Evolutionary conservation across 1,140 invertebrate genomes (phyloP), one percentile per base, ranked within the genome.

Genomic region (Bombus confusus): DNA sequence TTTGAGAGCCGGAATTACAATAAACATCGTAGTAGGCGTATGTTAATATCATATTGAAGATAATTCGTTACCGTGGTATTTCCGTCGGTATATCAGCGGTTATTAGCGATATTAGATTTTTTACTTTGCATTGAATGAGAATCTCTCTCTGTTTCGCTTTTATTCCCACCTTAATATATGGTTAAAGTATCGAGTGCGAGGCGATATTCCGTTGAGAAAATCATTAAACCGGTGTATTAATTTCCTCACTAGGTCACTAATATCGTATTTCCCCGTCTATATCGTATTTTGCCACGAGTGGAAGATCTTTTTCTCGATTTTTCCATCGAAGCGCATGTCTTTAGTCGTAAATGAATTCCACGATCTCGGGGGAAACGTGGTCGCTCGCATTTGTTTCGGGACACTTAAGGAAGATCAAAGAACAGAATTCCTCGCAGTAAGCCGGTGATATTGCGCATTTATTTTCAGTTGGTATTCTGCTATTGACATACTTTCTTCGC

Each of bases 321-420:
- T n/a, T 34, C 43, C 52, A 31, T 37, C 8, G 34, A 22, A 52
- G 18, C 41, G 25, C 31, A 1, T 31, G 73, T 34, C 25, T 78
- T 78, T 18, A 28, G 31, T 43, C n/a, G 34, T 73, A 82, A 82
- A 73, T 57, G 8, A 73, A 62, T 62, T 43, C 57, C 64, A 82
- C 57, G 39, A 72, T 82, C 59, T 37, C 52, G 22, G 37, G 34
- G n/a, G 31, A 15, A 59, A 59, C 25, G 62, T 25, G 25, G 18
- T 31, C 62, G 28, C 66, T 64, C 31, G 34, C 59, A 28, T 64
- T 78, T n/a, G 43, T 75, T 25, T 41, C 59, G n/a, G 47, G 47
- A n/a, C n/a, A 13, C 10, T 57, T 52, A 52, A 52, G 47, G 0
- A 52, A 52, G 37, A 78, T 78, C n/a, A 78, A 64, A 64, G 76